These are phyloP conservation scores for Raja brachyura DNA, from an alignment of 2,113 vertebrate genomes.

Conservation along the genomic window DNA sequence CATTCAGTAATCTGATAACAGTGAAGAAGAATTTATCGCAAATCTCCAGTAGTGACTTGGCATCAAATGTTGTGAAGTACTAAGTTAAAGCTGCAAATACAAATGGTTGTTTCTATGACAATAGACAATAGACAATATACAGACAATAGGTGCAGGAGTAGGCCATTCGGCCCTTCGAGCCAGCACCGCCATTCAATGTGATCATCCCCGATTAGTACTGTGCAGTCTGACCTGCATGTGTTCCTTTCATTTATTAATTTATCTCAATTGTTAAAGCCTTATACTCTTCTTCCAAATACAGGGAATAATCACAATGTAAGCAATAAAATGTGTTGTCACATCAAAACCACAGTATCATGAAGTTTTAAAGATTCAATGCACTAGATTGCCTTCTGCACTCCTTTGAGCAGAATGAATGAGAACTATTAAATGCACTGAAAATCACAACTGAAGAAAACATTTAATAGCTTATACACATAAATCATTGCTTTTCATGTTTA, in stretches of 20 bases:
- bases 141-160: no score
- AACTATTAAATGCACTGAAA: conserved; percentile 21
- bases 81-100: no score
- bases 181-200: no score
- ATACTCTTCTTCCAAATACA: neutral
- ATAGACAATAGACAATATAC: no score
- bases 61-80: no score
- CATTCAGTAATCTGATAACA: no score
- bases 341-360: neutral
- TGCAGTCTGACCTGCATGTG: neutral
- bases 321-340: neutral
- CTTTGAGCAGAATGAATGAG: neutral
- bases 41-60: no score
- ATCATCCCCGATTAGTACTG: no score
- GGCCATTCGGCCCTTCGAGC: no score
- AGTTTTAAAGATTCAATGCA: neutral
- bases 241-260: neutral
- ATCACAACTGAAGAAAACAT: neutral
- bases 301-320: neutral
- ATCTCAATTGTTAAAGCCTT: neutral
- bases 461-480: neutral
- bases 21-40: no score
- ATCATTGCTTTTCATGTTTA: conserved; percentile 1
- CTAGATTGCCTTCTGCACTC: neutral
- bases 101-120: no score